A percentile compares a stretch with the other conserved stretches of the same genome.
phyloP scores from a whole-genome alignment of 2,113 vertebrate species.

The Paramormyrops kingsleyae region DNA sequence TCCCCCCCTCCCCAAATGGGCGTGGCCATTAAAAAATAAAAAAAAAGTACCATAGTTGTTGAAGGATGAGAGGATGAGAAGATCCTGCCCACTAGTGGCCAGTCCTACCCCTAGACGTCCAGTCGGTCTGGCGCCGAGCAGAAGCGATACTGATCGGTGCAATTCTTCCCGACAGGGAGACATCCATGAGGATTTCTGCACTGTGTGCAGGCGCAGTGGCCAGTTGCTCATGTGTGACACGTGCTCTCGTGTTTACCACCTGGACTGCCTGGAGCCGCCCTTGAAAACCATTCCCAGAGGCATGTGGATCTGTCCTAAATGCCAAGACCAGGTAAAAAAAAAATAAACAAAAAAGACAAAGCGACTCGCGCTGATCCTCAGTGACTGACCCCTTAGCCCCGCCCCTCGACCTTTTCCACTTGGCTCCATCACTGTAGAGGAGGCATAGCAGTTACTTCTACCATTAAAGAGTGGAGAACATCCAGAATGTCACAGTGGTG shows the following conservation, averaged over 20 bases:
- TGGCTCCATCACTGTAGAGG: not conserved
- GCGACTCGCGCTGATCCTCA: conserved; percentile 1
- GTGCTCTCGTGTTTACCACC: conserved; percentile 79
- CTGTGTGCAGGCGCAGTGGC: conserved; percentile 77
- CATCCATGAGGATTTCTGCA: conserved; percentile 84
- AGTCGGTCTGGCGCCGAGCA: conserved; percentile 13
- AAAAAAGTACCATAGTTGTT: not conserved
- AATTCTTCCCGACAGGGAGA: conserved; percentile 66
- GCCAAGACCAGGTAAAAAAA: conserved; percentile 75
- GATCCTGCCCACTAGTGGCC: not conserved
- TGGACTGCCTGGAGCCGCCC: conserved; percentile 79
- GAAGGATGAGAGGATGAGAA: not conserved
- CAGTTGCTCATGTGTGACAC: conserved; percentile 85
- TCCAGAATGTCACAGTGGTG: not conserved
- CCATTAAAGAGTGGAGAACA: not conserved
- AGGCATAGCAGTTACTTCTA: not conserved
- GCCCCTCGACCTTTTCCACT: not conserved
- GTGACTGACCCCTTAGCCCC: not conserved
- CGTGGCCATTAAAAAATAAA: not conserved
- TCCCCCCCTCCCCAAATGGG: not conserved
- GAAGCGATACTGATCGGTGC: conserved; percentile 33
- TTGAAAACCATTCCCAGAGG: conserved; percentile 82
- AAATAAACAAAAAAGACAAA: too few relatives aligned
- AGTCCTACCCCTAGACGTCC: conserved; percentile 6
- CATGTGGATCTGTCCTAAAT: conserved; percentile 85